phyloP scores from a whole-genome alignment of 2,113 vertebrate genomes.

The Actenoides hombroni region DNA sequence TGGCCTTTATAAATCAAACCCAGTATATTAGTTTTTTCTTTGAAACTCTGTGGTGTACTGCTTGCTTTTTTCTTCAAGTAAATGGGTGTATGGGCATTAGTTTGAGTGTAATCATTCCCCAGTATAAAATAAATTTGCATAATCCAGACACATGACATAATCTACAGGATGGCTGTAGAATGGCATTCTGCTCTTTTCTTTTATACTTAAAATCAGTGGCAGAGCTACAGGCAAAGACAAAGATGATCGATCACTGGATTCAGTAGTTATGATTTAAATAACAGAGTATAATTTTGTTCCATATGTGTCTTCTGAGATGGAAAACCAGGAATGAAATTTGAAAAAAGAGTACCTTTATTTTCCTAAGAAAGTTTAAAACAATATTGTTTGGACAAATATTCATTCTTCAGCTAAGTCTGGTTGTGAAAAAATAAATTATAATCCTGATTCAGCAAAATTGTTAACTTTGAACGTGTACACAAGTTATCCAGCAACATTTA shows the following conservation, averaged over 20 bases:
- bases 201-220: neutral
- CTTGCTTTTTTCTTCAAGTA: neutral
- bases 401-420: neutral
- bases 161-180: neutral
- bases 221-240: neutral
- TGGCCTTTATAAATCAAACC: neutral
- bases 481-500: neutral
- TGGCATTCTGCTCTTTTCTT: neutral
- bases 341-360: neutral
- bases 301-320: neutral
- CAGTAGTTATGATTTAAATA: neutral
- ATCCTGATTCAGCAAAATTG: neutral
- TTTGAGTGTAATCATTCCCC: neutral
- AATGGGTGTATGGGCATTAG: neutral
- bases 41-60: neutral
- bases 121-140: neutral
- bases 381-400: neutral
- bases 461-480: neutral
- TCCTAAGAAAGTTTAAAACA: neutral
- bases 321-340: neutral
- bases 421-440: neutral
- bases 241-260: neutral
- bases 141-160: neutral
- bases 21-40: neutral
- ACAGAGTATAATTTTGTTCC: neutral